Evolutionary conservation across 2,888 invertebrate species (phyloP), one percentile per base, ranked within the genome.

Genomic region (Apamea monoglypha): DNA sequence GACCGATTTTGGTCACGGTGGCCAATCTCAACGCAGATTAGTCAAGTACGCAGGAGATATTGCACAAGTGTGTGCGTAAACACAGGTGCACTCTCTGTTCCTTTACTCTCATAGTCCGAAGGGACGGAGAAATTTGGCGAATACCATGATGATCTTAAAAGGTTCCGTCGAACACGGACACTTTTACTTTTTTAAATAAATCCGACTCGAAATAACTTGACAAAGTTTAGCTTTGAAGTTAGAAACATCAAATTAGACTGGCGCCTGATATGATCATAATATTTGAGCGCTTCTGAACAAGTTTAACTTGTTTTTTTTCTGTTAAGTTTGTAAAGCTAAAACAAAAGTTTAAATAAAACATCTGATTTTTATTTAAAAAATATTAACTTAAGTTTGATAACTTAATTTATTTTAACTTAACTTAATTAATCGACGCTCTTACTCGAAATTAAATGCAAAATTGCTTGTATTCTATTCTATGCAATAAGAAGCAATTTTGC

Each of bases 161-260:
- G 77, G 68, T 78, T 75, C 12, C 36, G 56, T 68, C 64, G 25
- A 73, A 80, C 59, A 72, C 64, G 59, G 67, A 70, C 68, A 78
- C 66, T 71, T 81, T 76, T 80, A 81, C 87, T 82, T 85, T 79
- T 47, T 79, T 68, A 82, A 76, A 88, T 83, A 83, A 85, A 88
- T 82, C 73, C 76, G 40, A 79, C 73, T 79, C 36, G 68, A 74
- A 88, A 80, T 86, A 82, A 86, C 68, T 83, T 78, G n/a, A 56
- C 12, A 63, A 83, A 88, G 73, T 83, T 71, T 40, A 50, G 40
- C 74, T 88, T 84, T 82, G 81, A 84, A 81, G 74, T 74, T 36
- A 68, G 53, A 72, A 86, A 79, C 82, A 77, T 78, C n/a, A 76
- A 88, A 88, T 88, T 81, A 84, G 75, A 53, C n/a, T 61, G 63